A percentile compares a stretch with the other conserved stretches of the same genome.
Conservation (phyloP, 2,113 vertebrate genomes). For the Pitta sordida region DNA sequence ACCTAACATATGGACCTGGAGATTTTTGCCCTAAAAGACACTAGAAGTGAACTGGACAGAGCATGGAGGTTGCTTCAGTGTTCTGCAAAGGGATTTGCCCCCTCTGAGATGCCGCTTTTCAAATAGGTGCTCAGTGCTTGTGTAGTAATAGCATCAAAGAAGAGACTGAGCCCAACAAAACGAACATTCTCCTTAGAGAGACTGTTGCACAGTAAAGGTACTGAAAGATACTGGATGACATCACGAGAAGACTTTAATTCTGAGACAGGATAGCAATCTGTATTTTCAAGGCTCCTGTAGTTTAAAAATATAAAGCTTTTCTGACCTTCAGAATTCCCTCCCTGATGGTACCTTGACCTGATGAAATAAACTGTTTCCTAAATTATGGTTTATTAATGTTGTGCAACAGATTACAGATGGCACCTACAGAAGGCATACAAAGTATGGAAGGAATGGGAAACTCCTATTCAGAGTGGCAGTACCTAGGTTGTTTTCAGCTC, state of each 20-base stretch:
- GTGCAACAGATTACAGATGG: neutral
- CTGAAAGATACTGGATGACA: neutral
- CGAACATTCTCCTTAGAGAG: neutral
- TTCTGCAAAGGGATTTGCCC: neutral
- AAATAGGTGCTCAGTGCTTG: neutral
- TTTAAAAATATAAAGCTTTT: neutral
- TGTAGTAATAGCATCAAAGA: neutral
- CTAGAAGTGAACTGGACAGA: neutral
- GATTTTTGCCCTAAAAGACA: neutral
- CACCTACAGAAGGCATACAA: neutral
- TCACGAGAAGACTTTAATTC: neutral
- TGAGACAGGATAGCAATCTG: neutral
- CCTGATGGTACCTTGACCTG: neutral
- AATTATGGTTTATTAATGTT: neutral
- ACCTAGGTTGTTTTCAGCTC: neutral
- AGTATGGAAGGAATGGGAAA: neutral
- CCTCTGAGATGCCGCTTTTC: neutral
- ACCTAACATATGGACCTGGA: neutral
- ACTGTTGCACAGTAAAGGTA: neutral
- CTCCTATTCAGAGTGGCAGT: neutral
- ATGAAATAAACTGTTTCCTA: neutral
- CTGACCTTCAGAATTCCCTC: neutral
- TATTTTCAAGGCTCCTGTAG: neutral
- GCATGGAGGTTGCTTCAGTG: neutral
- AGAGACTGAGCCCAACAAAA: neutral